These are phyloP conservation scores for Eristalinus aeneus DNA, from an alignment of 2,888 invertebrate species.

Conservation along the genomic window DNA sequence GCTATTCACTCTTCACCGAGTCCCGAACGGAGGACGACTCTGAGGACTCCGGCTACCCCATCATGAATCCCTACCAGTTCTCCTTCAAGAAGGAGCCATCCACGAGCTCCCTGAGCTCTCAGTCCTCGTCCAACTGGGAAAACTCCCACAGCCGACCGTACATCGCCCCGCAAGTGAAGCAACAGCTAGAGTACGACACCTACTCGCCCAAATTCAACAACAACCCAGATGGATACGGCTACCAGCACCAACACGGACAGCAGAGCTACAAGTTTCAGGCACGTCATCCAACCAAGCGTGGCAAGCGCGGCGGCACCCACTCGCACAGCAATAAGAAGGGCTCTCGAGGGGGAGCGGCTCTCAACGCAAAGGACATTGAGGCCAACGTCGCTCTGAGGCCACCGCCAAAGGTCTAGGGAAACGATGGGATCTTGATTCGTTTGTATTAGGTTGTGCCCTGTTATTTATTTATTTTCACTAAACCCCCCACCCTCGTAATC, in stretches of 20 bases:
- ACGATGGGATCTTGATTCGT: background rate
- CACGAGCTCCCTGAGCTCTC: conserved; percentile 67
- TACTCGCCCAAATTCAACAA: conserved; percentile 80
- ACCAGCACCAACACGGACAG: conserved; percentile 76
- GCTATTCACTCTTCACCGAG: conserved; percentile 77
- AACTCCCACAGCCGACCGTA: conserved; percentile 70
- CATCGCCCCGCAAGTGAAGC: conserved; percentile 16
- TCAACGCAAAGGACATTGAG: conserved; percentile 75
- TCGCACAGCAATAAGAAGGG: conserved; percentile 69
- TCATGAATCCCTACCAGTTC: conserved; percentile 77
- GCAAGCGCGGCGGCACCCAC: conserved; percentile 76
- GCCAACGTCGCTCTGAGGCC: conserved; percentile 78
- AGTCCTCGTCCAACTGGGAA: conserved; percentile 71
- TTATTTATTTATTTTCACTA: conserved; percentile 69
- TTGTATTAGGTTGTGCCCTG: conserved; percentile 28
- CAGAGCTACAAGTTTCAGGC: conserved; percentile 68
- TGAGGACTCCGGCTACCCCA: conserved; percentile 76
- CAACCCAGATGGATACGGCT: conserved; percentile 80
- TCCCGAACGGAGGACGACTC: conserved; percentile 73
- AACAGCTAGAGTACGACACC: conserved; percentile 76
- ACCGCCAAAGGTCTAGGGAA: conserved; percentile 75
- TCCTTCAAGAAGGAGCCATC: conserved; percentile 76
- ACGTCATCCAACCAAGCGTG: conserved; percentile 75
- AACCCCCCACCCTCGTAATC: conserved; percentile 37
- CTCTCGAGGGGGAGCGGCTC: conserved; percentile 48